Percentiles rank a stretch among this genome's conserved stretches.
Conservation (phyloP, 2,888 invertebrate species). For the Cataglyphis cursor region DNA sequence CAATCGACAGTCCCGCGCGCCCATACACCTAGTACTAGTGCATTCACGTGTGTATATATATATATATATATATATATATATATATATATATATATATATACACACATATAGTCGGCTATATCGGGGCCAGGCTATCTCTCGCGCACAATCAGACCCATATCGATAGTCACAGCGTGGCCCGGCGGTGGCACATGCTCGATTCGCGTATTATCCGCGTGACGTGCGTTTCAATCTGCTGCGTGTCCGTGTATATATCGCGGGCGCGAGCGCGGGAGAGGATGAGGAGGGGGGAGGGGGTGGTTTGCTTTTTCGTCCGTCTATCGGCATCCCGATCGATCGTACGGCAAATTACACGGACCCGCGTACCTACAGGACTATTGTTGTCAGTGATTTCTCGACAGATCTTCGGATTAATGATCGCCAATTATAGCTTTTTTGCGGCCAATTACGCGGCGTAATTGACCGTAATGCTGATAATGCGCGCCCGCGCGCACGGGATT, state of each 20-base stretch:
- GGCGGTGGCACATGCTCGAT: slow-evolving; percentile 46
- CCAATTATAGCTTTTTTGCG: slow-evolving; percentile 41
- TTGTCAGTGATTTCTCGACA: slow-evolving; percentile 56
- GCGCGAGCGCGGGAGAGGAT: neutral
- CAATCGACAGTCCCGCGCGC: slow-evolving; percentile 14
- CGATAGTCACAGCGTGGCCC: slow-evolving; percentile 26
- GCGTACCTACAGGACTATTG: slow-evolving; percentile 42
- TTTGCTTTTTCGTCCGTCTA: slow-evolving; percentile 46
- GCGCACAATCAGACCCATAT: slow-evolving; percentile 52
- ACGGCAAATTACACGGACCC: slow-evolving; percentile 48
- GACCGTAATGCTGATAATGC: slow-evolving; percentile 39
- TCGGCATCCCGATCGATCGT: slow-evolving; percentile 49
- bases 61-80: neutral
- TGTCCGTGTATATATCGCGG: neutral
- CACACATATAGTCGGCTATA: slow-evolving; percentile 27
- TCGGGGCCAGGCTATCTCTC: slow-evolving; percentile 40
- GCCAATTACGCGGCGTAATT: slow-evolving; percentile 42
- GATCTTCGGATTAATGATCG: slow-evolving; percentile 53
- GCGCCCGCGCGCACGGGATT: neutral
- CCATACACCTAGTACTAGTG: slow-evolving; percentile 1
- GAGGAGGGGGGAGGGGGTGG: neutral
- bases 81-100: no score
- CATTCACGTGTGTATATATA: neutral
- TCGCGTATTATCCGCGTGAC: slow-evolving; percentile 51
- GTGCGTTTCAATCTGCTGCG: slow-evolving; percentile 27